Conservation (phyloP, 2,113 vertebrate species). For the Ceyx cyanopectus region DNA sequence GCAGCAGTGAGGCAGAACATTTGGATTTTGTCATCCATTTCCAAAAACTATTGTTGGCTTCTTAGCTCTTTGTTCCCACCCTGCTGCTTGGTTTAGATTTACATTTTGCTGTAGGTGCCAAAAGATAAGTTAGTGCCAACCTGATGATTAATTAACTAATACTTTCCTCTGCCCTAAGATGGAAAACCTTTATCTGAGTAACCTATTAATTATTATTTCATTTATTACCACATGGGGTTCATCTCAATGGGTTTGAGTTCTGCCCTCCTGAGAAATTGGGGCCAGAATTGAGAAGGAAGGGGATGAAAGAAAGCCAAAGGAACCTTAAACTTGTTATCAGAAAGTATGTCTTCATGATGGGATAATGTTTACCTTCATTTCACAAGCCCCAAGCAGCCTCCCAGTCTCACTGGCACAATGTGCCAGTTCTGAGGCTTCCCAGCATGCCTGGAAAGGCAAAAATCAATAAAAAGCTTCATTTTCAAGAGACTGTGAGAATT, state of each 20-base stretch:
- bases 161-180: slow-evolving; percentile 37
- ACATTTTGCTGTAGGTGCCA: slow-evolving; percentile 57
- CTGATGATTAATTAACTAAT: slow-evolving; percentile 61
- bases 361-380: neutral
- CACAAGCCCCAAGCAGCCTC: neutral
- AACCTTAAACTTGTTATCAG: neutral
- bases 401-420: neutral
- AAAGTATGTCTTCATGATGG: neutral
- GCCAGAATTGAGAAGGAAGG: neutral
- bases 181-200: slow-evolving; percentile 49
- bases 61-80: slow-evolving; percentile 29
- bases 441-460: neutral
- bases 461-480: neutral
- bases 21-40: slow-evolving; percentile 71
- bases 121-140: slow-evolving; percentile 63
- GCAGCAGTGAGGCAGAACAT: slow-evolving; percentile 67
- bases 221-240: slow-evolving; percentile 12
- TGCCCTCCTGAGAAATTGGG: slow-evolving; percentile 7
- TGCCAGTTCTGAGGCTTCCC: neutral
- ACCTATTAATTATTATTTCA: slow-evolving; percentile 56
- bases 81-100: slow-evolving; percentile 19
- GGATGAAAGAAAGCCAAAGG: neutral
- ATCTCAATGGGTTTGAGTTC: neutral
- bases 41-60: slow-evolving; percentile 63
- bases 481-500: neutral